phyloP scores from a whole-genome alignment of 2,797 vertebrate species.

The Huso huso region DNA sequence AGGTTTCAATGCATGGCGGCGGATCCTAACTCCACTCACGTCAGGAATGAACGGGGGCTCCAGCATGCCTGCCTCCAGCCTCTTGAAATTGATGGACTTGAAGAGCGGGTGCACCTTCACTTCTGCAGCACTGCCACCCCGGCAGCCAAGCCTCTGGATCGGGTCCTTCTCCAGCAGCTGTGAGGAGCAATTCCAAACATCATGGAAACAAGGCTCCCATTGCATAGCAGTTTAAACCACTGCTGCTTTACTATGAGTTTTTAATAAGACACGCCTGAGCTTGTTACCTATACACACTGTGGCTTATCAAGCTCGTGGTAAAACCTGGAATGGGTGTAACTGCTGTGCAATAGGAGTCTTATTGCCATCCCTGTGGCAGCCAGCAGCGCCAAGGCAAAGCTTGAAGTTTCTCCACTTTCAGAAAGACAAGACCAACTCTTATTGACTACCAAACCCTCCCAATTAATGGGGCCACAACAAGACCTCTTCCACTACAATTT shows the following conservation, averaged over 20 bases:
- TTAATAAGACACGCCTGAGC: too few relatives aligned
- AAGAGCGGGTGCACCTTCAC: conserved; percentile 87
- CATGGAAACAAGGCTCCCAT: not conserved
- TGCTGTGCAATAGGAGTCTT: too few relatives aligned
- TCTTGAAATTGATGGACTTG: conserved; percentile 85
- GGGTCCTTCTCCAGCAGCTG: conserved; percentile 89
- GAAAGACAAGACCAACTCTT: not conserved
- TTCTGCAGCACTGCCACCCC: conserved; percentile 72
- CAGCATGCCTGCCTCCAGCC: conserved; percentile 88
- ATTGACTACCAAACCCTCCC: too few relatives aligned
- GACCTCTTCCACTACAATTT: too few relatives aligned
- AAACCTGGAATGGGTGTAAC: too few relatives aligned
- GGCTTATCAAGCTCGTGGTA: too few relatives aligned
- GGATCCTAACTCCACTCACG: conserved; percentile 56
- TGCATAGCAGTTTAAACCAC: too few relatives aligned
- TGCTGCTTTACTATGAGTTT: too few relatives aligned
- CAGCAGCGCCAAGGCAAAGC: not conserved
- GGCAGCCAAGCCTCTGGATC: conserved; percentile 70
- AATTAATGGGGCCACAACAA: too few relatives aligned
- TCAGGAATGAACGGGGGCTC: conserved; percentile 87
- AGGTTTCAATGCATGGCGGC: too few relatives aligned
- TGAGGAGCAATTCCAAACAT: not conserved
- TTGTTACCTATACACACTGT: too few relatives aligned
- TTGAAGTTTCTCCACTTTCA: not conserved
- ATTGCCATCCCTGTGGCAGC: too few relatives aligned